Percentiles rank a stretch among this genome's conserved stretches.
These are phyloP conservation scores for Microcebus jonahi DNA, from an alignment of 2,113 vertebrate genomes.

Conservation along the genomic window DNA sequence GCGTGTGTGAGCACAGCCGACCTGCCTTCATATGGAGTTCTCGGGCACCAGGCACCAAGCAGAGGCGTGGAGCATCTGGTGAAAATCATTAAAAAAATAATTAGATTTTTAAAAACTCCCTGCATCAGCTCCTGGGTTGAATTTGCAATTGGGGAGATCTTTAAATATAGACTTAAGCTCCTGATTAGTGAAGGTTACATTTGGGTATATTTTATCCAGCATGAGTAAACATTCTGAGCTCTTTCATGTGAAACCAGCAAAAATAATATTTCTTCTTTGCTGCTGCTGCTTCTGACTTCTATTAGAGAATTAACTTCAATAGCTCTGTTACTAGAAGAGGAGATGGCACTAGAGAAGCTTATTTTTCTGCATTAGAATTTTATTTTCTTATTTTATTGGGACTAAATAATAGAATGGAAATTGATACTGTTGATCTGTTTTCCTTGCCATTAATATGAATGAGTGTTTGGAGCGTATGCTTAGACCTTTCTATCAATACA, in stretches of 20 bases:
- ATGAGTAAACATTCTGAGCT: constrained; percentile 49
- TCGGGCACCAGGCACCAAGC: background rate
- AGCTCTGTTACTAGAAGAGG: background rate
- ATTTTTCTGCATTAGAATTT: background rate
- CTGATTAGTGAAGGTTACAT: constrained; percentile 65
- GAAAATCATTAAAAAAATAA: constrained; percentile 77
- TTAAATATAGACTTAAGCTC: constrained; percentile 67
- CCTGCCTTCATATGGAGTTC: constrained; percentile 15
- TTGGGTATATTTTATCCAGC: constrained; percentile 47
- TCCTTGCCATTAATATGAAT: background rate
- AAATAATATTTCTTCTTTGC: constrained; percentile 49
- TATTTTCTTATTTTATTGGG: background rate
- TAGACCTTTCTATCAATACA: background rate
- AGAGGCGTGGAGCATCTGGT: constrained; percentile 59
- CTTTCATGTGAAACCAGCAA: constrained; percentile 58
- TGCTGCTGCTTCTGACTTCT: constrained; percentile 36
- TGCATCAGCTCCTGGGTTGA: constrained; percentile 65
- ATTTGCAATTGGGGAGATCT: constrained; percentile 32
- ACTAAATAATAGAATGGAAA: constrained; percentile 27
- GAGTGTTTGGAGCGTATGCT: background rate
- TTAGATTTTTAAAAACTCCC: constrained; percentile 57
- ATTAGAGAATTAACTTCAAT: constrained; percentile 31
- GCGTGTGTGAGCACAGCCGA: background rate
- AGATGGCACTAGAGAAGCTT: background rate
- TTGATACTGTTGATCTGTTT: background rate